Evolutionary conservation across 2,113 vertebrate genomes (phyloP).

Genomic region (Micromys minutus): DNA sequence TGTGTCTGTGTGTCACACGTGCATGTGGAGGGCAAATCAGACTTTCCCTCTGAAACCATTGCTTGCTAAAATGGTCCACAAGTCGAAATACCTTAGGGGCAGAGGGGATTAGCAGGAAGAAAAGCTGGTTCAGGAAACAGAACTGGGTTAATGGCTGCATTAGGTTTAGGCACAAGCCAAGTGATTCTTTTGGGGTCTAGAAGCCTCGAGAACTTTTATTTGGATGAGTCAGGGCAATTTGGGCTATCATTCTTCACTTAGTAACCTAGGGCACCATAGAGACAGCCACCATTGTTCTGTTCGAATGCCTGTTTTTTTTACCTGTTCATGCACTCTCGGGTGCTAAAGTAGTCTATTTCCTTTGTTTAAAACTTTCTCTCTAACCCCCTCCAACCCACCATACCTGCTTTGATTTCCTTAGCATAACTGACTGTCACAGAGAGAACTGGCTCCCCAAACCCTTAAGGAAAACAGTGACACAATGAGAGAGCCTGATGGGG

Average conservation of each 20-base stretch:
- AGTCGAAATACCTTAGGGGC: neutral
- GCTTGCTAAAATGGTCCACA: constrained; percentile 18
- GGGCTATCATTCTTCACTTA: neutral
- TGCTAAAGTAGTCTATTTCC: neutral
- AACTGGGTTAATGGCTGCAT: constrained; percentile 44
- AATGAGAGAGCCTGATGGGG: neutral
- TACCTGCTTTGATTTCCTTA: neutral
- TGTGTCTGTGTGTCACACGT: too few relatives aligned
- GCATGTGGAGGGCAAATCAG: neutral
- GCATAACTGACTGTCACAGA: neutral
- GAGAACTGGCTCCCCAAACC: constrained; percentile 1
- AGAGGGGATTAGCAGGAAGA: constrained; percentile 33
- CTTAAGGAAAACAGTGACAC: neutral
- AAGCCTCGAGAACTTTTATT: neutral
- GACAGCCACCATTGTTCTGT: neutral
- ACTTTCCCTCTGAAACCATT: neutral
- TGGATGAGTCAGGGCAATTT: neutral
- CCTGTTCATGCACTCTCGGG: neutral
- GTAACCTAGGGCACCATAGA: neutral
- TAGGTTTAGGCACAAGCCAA: neutral
- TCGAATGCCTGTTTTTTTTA: neutral
- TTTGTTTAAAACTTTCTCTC: neutral
- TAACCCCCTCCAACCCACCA: neutral
- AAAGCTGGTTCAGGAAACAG: constrained; percentile 41
- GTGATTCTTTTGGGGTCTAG: constrained; percentile 26